Percentiles rank a stretch among this genome's conserved stretches.
These are phyloP conservation scores for Cabera pusaria DNA, from an alignment of 2,888 invertebrate genomes.

Conservation along the genomic window DNA sequence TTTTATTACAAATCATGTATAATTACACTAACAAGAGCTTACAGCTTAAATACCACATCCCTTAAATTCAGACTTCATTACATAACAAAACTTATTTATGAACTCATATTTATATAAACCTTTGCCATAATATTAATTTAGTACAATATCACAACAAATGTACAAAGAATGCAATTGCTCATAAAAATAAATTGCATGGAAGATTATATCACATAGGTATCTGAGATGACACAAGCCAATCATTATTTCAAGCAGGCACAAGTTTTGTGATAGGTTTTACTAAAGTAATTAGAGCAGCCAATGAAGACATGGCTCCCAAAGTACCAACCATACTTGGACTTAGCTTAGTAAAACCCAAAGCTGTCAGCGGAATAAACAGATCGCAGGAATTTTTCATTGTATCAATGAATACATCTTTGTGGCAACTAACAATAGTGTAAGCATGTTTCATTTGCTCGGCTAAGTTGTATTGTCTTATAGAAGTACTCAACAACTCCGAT, in stretches of 20 bases:
- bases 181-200: too few species aligned
- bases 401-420: conserved; percentile 89
- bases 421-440: conserved; percentile 57
- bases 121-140: too few species aligned
- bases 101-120: too few species aligned
- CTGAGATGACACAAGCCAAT: too few species aligned
- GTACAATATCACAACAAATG: too few species aligned
- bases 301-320: conserved; percentile 91
- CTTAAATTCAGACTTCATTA: too few species aligned
- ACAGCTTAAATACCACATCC: too few species aligned
- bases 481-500: conserved; percentile 57
- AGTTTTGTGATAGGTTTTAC: conserved; percentile 91
- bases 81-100: too few species aligned
- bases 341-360: conserved; percentile 89
- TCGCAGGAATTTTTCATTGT: conserved; percentile 94
- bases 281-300: conserved; percentile 90
- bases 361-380: conserved; percentile 92
- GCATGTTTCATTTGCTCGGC: conserved; percentile 51
- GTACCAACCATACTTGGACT: conserved; percentile 91
- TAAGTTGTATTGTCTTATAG: conserved; percentile 49
- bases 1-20: too few species aligned
- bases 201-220: conserved; percentile 9
- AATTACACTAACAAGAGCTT: too few species aligned
- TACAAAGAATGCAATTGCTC: too few species aligned
- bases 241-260: conserved; percentile 73